Evolutionary conservation across 35 echinoderm and acorn worm species (phyloP).

Genomic region (Heliocidaris tuberculata): DNA sequence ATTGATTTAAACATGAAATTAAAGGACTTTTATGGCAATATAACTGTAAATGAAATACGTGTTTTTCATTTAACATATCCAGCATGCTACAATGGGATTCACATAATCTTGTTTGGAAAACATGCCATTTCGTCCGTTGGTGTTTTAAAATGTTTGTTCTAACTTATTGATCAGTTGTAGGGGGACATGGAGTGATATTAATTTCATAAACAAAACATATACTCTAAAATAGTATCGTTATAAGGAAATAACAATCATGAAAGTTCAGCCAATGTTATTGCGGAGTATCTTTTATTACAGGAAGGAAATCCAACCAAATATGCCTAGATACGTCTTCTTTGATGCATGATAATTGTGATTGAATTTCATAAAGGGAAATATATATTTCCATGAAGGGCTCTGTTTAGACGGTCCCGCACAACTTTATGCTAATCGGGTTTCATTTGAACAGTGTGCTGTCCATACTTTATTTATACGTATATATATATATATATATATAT

Average conservation of each 20-base stretch:
- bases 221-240: not conserved
- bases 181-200: not conserved
- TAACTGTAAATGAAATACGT: not conserved
- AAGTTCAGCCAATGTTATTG: not conserved
- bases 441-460: too few species aligned
- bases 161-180: not conserved
- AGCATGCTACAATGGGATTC: not conserved
- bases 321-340: not conserved
- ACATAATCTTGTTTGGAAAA: not conserved
- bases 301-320: not conserved
- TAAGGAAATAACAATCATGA: not conserved
- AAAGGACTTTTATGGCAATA: too few species aligned
- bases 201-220: conserved; percentile 6
- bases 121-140: too few species aligned
- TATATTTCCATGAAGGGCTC: not conserved
- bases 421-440: too few species aligned
- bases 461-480: too few species aligned
- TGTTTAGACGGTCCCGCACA: not conserved
- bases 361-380: not conserved
- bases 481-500: too few species aligned
- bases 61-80: not conserved
- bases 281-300: conserved; percentile 7
- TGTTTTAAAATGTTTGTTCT: not conserved
- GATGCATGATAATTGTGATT: not conserved
- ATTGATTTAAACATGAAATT: too few species aligned